phyloP scores from a whole-genome alignment of 1,140 invertebrate genomes.

The Pseudomyrmex pallidus region DNA sequence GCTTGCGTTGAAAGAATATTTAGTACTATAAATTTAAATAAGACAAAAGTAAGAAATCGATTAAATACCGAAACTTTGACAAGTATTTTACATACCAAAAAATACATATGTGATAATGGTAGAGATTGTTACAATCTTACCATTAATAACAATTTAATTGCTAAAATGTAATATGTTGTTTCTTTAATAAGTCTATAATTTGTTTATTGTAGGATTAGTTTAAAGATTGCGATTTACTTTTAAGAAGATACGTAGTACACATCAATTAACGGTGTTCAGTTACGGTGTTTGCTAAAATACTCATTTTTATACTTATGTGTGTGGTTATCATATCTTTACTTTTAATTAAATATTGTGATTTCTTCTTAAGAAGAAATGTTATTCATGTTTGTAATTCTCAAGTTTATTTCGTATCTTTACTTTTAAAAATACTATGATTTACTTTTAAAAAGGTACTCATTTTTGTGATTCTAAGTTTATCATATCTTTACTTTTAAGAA shows the following conservation, averaged over 20 bases:
- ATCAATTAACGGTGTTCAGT: background rate
- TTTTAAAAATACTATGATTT: too few species aligned
- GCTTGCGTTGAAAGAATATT: slow-evolving; percentile 25
- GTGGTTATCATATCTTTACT: too few species aligned
- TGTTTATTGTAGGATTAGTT: background rate
- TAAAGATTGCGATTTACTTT: background rate
- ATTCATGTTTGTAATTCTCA: too few species aligned
- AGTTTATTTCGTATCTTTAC: too few species aligned
- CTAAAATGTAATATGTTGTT: slow-evolving; percentile 7
- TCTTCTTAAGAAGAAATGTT: too few species aligned
- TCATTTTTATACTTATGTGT: too few species aligned
- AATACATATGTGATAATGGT: slow-evolving; percentile 16
- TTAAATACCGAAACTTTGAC: slow-evolving; percentile 8
- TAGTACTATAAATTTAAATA: slow-evolving; percentile 20
- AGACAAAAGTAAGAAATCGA: slow-evolving; percentile 12
- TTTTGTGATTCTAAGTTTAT: too few species aligned
- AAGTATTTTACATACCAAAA: slow-evolving; percentile 21
- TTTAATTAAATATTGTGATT: too few species aligned
- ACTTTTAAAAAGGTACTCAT: too few species aligned
- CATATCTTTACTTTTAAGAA: too few species aligned
- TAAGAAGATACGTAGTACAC: slow-evolving; percentile 2
- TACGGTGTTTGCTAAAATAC: background rate
- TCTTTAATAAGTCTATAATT: background rate
- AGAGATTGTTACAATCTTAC: slow-evolving; percentile 18
- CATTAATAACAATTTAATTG: background rate